Percentiles rank a stretch among this genome's conserved stretches.
Evolutionary conservation across 2,888 invertebrate genomes (phyloP).

Genomic region (Dorcus hopei): DNA sequence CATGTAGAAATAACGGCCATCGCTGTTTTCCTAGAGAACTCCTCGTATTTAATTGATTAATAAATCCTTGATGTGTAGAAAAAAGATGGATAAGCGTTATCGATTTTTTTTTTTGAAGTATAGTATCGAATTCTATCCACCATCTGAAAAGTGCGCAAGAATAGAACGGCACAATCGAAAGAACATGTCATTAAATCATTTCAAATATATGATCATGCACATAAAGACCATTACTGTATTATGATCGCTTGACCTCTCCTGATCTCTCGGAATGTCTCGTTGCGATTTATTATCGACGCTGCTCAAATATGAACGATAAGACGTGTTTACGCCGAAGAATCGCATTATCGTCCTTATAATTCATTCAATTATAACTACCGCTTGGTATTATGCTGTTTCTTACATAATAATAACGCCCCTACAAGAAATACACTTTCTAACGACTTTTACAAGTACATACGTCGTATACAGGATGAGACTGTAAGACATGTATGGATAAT

Average conservation of each 20-base stretch:
- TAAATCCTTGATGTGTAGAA: no score
- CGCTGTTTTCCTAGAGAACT: no score
- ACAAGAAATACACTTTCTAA: no score
- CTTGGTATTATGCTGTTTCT: not conserved
- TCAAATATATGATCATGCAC: conserved; percentile 13
- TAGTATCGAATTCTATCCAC: no score
- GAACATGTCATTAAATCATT: conserved; percentile 18
- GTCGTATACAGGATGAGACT: no score
- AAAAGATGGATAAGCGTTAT: no score
- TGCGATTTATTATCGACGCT: not conserved
- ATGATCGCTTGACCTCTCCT: conserved; percentile 19
- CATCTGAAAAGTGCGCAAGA: not conserved
- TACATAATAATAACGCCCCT: not conserved
- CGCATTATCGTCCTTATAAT: not conserved
- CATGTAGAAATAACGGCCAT: no score
- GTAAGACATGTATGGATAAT: no score
- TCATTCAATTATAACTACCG: not conserved
- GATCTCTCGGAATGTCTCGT: conserved; percentile 18
- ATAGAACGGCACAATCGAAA: not conserved
- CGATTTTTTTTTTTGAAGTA: no score
- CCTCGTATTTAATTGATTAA: no score
- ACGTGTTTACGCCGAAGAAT: not conserved
- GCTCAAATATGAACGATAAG: not conserved
- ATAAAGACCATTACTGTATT: conserved; percentile 18
- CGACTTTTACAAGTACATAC: no score